Conservation (phyloP, 1,140 invertebrate genomes). For the Lepidostoma basale region DNA sequence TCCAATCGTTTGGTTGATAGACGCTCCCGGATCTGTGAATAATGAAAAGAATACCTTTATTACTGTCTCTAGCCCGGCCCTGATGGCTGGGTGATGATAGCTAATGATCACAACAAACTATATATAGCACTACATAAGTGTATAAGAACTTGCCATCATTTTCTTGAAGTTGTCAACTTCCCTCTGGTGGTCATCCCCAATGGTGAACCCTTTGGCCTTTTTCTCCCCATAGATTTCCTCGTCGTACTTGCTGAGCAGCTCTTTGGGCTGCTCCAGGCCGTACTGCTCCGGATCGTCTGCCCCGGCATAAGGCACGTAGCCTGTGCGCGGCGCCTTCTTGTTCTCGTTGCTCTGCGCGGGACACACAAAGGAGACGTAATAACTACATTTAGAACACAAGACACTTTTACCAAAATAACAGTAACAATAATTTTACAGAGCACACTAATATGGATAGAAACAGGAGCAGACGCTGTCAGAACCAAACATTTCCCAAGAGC, state of each 20-base stretch:
- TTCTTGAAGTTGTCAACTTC: slow-evolving; percentile 50
- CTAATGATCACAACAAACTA: too few relatives aligned
- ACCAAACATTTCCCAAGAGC: too few relatives aligned
- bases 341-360: slow-evolving; percentile 76
- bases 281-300: slow-evolving; percentile 63
- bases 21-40: slow-evolving; percentile 60
- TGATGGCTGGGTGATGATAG: too few relatives aligned
- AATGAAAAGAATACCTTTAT: slow-evolving; percentile 7
- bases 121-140: too few relatives aligned
- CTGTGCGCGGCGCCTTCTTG: slow-evolving; percentile 83
- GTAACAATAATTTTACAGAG: too few relatives aligned
- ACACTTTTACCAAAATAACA: background rate
- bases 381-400: background rate
- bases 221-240: slow-evolving; percentile 87
- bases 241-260: slow-evolving; percentile 91
- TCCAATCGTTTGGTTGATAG: slow-evolving; percentile 75
- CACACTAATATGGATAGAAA: too few relatives aligned
- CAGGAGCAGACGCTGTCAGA: too few relatives aligned
- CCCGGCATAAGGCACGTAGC: slow-evolving; percentile 88
- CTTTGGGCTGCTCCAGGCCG: slow-evolving; percentile 78
- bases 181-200: slow-evolving; percentile 67
- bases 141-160: slow-evolving; percentile 49
- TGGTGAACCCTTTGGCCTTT: slow-evolving; percentile 78
- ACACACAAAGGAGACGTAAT: background rate
- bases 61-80: too few relatives aligned